Conservation (phyloP, 92 coral and sea anemone genomes). For the Montipora capitata region DNA sequence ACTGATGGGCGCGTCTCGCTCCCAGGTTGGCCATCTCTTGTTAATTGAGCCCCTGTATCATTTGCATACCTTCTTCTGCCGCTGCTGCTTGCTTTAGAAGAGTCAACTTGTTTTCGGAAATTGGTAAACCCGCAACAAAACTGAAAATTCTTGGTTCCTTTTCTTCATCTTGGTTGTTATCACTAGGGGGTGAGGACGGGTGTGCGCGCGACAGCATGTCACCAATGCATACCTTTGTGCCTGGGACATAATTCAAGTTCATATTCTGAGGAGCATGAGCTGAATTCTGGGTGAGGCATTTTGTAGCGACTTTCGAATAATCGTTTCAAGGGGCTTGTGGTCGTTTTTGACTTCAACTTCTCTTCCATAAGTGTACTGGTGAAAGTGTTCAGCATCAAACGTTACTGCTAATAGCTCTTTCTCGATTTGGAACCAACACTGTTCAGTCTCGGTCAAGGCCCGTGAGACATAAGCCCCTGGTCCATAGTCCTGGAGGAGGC, state of each 20-base stretch:
- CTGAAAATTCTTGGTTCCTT: background rate
- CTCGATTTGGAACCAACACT: slow-evolving; percentile 32
- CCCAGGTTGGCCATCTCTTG: slow-evolving; percentile 35
- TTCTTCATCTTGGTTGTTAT: background rate
- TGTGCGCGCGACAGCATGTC: background rate
- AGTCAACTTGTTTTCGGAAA: slow-evolving; percentile 16
- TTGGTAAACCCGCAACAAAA: background rate
- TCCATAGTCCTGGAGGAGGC: no score
- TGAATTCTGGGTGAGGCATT: slow-evolving; percentile 51
- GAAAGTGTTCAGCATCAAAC: slow-evolving; percentile 37
- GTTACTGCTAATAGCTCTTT: slow-evolving; percentile 44
- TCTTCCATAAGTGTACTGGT: slow-evolving; percentile 31
- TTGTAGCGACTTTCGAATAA: slow-evolving; percentile 35
- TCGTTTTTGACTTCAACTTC: slow-evolving; percentile 49
- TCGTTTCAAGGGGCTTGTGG: slow-evolving; percentile 57
- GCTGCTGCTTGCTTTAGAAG: slow-evolving; percentile 36
- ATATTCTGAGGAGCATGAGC: slow-evolving; percentile 35
- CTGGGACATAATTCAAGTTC: slow-evolving; percentile 36
- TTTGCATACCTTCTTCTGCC: slow-evolving; percentile 15
- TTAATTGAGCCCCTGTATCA: slow-evolving; percentile 24
- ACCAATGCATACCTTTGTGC: background rate
- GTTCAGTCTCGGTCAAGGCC: no score
- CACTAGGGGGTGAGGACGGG: background rate
- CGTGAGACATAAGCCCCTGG: no score
- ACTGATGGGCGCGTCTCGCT: background rate